Evolutionary conservation across 2,888 invertebrate species (phyloP).

Genomic region (Aleiodes testaceus): DNA sequence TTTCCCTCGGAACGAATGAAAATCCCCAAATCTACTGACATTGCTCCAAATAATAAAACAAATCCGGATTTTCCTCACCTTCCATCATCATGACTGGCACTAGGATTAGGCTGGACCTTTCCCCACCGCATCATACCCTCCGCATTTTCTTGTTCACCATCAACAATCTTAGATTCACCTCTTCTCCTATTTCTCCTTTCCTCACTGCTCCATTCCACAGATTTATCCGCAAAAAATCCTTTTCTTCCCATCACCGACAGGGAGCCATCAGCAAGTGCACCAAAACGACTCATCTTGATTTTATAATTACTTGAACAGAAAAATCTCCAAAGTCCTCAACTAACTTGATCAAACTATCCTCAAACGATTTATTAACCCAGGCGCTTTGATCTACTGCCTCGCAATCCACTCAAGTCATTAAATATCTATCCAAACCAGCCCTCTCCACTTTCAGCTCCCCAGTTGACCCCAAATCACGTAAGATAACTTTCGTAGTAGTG

Average conservation of each 20-base stretch:
- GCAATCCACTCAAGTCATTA: too few relatives aligned
- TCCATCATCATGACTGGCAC: conserved; percentile 52
- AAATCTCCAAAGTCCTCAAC: not conserved
- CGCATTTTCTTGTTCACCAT: not conserved
- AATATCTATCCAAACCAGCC: too few relatives aligned
- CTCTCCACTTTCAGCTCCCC: too few relatives aligned
- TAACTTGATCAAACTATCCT: not conserved
- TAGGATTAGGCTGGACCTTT: conserved; percentile 55
- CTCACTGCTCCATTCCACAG: not conserved
- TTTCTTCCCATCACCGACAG: conserved; percentile 53
- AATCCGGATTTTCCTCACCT: conserved; percentile 47
- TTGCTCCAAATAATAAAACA: not conserved
- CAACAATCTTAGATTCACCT: conserved; percentile 8
- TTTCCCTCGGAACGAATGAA: too few relatives aligned
- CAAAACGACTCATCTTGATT: conserved; percentile 59
- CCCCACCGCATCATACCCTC: conserved; percentile 38
- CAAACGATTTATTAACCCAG: not conserved
- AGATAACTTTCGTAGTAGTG: too few relatives aligned
- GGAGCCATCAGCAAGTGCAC: conserved; percentile 55
- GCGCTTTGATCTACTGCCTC: too few relatives aligned
- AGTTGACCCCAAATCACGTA: too few relatives aligned
- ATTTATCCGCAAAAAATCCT: conserved; percentile 12
- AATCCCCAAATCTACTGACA: too few relatives aligned
- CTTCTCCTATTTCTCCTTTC: not conserved
- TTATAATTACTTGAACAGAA: not conserved